Conservation (phyloP, 2,113 vertebrate species). For the Albula goreensis region DNA sequence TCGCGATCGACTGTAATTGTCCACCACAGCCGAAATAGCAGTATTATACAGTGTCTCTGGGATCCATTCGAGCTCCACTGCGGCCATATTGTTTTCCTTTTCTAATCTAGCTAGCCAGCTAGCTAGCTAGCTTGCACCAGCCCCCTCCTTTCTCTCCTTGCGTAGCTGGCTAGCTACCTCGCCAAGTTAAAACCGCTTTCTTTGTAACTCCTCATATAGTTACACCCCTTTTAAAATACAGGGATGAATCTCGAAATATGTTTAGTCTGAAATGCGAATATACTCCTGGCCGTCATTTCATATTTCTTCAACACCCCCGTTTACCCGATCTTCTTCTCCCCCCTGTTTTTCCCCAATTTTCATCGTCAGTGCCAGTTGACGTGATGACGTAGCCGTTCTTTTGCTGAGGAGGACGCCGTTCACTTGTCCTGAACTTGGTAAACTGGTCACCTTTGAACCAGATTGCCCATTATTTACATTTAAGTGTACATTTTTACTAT, state of each 20-base stretch:
- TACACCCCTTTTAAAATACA: not conserved
- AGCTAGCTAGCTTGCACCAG: conserved; percentile 30
- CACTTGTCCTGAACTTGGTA: not conserved
- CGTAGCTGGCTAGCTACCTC: conserved; percentile 48
- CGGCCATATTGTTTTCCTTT: conserved; percentile 90
- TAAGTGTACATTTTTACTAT: no score
- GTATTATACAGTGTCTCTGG: conserved; percentile 97
- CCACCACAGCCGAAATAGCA: conserved; percentile 96
- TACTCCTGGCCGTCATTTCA: conserved; percentile 16
- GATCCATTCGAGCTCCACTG: conserved; percentile 97
- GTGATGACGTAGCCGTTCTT: conserved; percentile 56
- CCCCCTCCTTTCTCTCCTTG: conserved; percentile 57
- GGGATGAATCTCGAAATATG: not conserved
- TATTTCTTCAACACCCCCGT: conserved; percentile 48
- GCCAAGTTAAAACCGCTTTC: conserved; percentile 41
- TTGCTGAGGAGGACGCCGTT: conserved; percentile 19
- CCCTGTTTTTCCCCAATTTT: conserved; percentile 50
- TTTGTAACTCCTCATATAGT: conserved; percentile 47
- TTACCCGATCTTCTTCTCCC: conserved; percentile 46
- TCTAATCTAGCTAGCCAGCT: conserved; percentile 49
- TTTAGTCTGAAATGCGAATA: not conserved
- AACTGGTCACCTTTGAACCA: not conserved
- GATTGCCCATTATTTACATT: not conserved
- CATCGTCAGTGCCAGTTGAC: conserved; percentile 20
- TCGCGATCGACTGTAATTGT: conserved; percentile 91